Base-by-base conservation (phyloP, 1,140 invertebrate genomes). In the Ridgeia piscesae region DNA sequence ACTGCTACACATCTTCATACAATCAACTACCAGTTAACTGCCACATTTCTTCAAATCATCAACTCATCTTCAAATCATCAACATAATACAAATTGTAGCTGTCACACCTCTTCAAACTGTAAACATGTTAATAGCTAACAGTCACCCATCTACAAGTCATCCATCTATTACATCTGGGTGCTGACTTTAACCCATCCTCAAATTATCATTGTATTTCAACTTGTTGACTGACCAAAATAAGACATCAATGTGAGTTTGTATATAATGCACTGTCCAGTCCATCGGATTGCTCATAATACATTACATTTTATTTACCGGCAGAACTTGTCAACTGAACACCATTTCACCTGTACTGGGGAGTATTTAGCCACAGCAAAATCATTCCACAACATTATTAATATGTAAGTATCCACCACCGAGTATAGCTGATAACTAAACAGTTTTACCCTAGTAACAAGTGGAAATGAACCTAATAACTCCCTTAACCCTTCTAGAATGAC, bases 101-200 rank as follows among this genome's bases (percentile, higher is more conserved):
- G 6, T 33, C 21, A 0, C 31, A 90, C 31, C 6, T 17, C n/a
- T 14, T 31, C n/a, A 90, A 0, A n/a, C 6, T 9, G 17, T 77
- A 0, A 77, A 8, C 58, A 21, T 27, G 58, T 9, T 27, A 77
- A 9, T 77, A 21, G 58, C 27, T 31, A 14, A 0, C 27, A 77
- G 58, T 21, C 14, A 42, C 42, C 95, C 95, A 96, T 96, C 95
- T 96, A 88, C 34, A 94, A 91, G n/a, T 21, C 17, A 91, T 35
- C 14, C 31, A 35, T 14, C 14, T 14, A 21, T 35, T 6, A 33
- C 91, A 42, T 14, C 11, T 50, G 6, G 17, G 17, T 9, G 8
- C 91, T 6, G 6, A 91, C 89, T 34, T 8, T 33, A 1, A 0
- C 31, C n/a, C 31, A 2, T 17, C n/a, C 9, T 31, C n/a, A 90